Evolutionary conservation across 2,797 vertebrate genomes (phyloP), one percentile per base, ranked within the genome.

Genomic region (Schizopygopsis pylzovi): DNA sequence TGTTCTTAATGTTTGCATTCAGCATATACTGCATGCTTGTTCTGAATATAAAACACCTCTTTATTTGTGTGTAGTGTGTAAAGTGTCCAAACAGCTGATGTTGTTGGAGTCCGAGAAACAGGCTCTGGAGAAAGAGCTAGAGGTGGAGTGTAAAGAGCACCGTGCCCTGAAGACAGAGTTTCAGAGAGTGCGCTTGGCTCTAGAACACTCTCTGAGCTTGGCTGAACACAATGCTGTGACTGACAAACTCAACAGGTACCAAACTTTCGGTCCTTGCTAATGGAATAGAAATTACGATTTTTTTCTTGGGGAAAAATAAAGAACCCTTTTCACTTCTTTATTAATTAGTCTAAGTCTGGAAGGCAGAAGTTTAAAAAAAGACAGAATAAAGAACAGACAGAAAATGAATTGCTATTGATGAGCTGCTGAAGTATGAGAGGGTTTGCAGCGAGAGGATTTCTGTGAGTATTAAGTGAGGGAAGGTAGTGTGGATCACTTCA

Each of bases 191-290:
- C 92, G 92, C 87, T 82, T 82, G 49, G 90, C 89, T 16, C 33
- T 96, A 88, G 92, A 95, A 81, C 93, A 94, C 85, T 93, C 91
- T 43, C 82, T 98, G 87, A 89, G 95, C 79, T 87, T 92, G 92
- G 92, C 96, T 0, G 96, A 98, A 56, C 97, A 98, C 86, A 89
- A 92, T 49, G 89, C 90, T 73, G 92, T 96, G 79, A 89, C 96
- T 76, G 94, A 95, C 72, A 95, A 96, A 72, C 95, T 98, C 37
- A 95, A 94, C 93, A 94, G 97, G 98, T 99, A 93, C 1, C 25
- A 52, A 37, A 37, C 11, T 37, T 67, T 4, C 28, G 54, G 22
- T 81, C 15, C 45, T 39, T 43, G 39, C 39, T n/a, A n/a, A n/a
- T n/a, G n/a, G n/a, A n/a, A n/a, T n/a, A n/a, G n/a, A n/a, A n/a